Conservation (phyloP, 2,888 invertebrate genomes). For the Hydrotaea cyrtoneurina region DNA sequence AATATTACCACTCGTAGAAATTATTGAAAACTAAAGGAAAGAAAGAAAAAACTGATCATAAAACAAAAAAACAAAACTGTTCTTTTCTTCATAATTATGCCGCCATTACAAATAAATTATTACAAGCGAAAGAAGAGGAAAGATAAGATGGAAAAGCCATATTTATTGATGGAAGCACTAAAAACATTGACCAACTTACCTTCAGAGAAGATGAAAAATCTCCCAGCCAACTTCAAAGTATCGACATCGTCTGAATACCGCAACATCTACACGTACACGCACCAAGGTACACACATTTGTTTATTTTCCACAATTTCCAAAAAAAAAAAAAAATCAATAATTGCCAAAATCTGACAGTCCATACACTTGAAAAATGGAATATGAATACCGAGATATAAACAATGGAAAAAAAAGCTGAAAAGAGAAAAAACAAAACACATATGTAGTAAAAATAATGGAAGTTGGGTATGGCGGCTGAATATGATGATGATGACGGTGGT, state of each 20-base stretch:
- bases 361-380: constrained; percentile 60
- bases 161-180: constrained; percentile 1
- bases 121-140: background rate
- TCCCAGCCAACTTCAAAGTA: constrained; percentile 22
- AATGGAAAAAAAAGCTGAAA: constrained; percentile 13
- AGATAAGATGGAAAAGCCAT: constrained; percentile 32
- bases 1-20: constrained; percentile 52
- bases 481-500: background rate
- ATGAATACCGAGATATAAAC: background rate
- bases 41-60: constrained; percentile 28
- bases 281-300: constrained; percentile 32
- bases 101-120: constrained; percentile 41
- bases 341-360: constrained; percentile 43
- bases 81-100: constrained; percentile 56
- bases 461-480: too few relatives aligned
- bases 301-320: constrained; percentile 10
- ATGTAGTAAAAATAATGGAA: background rate
- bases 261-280: constrained; percentile 9
- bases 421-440: constrained; percentile 7
- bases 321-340: constrained; percentile 60
- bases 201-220: constrained; percentile 29
- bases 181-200: constrained; percentile 64
- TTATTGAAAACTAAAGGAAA: constrained; percentile 5
- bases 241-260: constrained; percentile 34
- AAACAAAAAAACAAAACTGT: constrained; percentile 36